Conservation (phyloP, 2,888 invertebrate species). For the Oxytorus armatus region DNA sequence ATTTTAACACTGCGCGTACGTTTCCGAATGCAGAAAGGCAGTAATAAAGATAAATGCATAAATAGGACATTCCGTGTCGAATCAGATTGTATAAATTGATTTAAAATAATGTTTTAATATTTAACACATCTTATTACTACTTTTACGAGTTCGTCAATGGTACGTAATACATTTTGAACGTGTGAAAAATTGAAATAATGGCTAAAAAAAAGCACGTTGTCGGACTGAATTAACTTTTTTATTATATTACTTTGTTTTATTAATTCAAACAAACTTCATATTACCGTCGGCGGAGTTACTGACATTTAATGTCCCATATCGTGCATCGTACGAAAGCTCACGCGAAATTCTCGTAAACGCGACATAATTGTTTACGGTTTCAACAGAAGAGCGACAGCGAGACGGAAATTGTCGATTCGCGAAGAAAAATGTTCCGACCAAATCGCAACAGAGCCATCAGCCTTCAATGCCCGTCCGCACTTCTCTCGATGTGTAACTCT, state of each 20-base stretch:
- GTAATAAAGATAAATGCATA: constrained; percentile 11
- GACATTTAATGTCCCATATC: constrained; percentile 36
- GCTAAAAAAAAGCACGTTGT: too few relatives aligned
- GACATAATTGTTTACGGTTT: background rate
- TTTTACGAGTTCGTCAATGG: too few relatives aligned
- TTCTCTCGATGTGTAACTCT: constrained; percentile 17
- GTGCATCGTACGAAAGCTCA: background rate
- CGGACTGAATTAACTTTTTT: too few relatives aligned
- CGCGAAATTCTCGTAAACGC: background rate
- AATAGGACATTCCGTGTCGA: background rate
- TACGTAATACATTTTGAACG: too few relatives aligned
- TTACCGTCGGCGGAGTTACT: background rate
- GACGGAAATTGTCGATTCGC: background rate
- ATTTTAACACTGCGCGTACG: constrained; percentile 18
- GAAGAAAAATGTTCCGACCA: constrained; percentile 5
- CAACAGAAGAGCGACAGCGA: constrained; percentile 1
- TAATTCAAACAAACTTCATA: background rate
- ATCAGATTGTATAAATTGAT: too few relatives aligned
- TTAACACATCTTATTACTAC: too few relatives aligned
- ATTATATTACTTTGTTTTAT: too few relatives aligned
- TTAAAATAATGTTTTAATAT: too few relatives aligned
- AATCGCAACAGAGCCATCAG: constrained; percentile 5
- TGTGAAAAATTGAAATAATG: too few relatives aligned
- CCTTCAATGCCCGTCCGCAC: background rate
- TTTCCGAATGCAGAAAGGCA: background rate